These are phyloP conservation scores for Apodemia mormo DNA, from an alignment of 2,888 invertebrate species.

Conservation along the genomic window DNA sequence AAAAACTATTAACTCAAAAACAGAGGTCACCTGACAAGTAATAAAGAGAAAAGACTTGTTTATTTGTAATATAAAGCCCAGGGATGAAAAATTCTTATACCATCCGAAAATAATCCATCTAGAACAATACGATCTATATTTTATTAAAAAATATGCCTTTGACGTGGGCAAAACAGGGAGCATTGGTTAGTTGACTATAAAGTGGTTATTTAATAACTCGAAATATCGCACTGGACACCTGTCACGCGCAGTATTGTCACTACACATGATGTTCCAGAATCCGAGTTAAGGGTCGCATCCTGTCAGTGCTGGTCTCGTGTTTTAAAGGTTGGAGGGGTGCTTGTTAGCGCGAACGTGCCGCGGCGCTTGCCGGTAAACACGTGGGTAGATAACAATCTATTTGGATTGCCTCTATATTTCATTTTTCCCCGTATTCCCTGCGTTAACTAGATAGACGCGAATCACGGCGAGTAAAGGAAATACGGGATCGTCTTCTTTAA, in stretches of 20 bases:
- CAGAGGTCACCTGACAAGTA: too few species aligned
- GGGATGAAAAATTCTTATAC: too few species aligned
- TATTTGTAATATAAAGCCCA: too few species aligned
- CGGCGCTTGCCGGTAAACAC: constrained; percentile 76
- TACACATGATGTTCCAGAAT: constrained; percentile 41
- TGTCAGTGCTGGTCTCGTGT: constrained; percentile 55
- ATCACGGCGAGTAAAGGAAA: constrained; percentile 62
- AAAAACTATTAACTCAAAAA: too few species aligned
- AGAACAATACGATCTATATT: too few species aligned
- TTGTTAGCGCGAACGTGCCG: constrained; percentile 79
- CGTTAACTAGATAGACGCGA: constrained; percentile 78
- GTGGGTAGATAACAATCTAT: constrained; percentile 82
- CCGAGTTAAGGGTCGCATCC: constrained; percentile 59
- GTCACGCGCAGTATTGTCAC: constrained; percentile 68
- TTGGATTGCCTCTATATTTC: constrained; percentile 82
- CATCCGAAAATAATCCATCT: too few species aligned
- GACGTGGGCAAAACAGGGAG: too few species aligned
- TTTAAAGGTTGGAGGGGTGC: constrained; percentile 56
- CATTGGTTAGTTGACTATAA: too few species aligned
- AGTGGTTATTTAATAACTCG: too few species aligned
- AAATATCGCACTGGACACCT: constrained; percentile 53
- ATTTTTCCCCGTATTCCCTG: constrained; percentile 69
- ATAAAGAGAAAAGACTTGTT: too few species aligned
- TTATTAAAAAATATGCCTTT: too few species aligned
- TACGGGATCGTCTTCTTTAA: constrained; percentile 64